These are phyloP conservation scores for Melitaea cinxia DNA, from an alignment of 1,140 invertebrate species.

Conservation along the genomic window DNA sequence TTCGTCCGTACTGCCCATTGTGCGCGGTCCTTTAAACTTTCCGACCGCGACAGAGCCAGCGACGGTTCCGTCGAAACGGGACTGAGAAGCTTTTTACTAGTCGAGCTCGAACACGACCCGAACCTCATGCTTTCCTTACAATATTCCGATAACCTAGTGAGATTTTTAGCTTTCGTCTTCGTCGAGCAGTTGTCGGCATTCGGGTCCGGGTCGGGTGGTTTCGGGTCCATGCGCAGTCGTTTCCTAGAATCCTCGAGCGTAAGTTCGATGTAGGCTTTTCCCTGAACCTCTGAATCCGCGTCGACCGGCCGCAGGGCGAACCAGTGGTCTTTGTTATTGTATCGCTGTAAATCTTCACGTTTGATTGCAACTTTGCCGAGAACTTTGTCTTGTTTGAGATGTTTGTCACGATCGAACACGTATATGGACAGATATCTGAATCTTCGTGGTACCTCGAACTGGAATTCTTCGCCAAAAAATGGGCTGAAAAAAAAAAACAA, in stretches of 20 bases:
- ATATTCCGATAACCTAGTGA: conserved; percentile 71
- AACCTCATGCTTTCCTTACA: conserved; percentile 77
- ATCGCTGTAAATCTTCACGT: conserved; percentile 91
- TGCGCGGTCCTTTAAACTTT: conserved; percentile 73
- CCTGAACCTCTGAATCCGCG: conserved; percentile 94
- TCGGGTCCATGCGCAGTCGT: conserved; percentile 68
- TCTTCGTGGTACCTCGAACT: conserved; percentile 94
- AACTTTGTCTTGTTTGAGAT: conserved; percentile 92
- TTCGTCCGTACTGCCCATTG: conserved; percentile 65
- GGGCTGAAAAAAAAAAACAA: conserved; percentile 83
- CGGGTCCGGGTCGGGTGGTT: conserved; percentile 67
- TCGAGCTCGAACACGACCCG: conserved; percentile 76
- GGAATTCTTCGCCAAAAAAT: conserved; percentile 96
- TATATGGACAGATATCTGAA: conserved; percentile 94
- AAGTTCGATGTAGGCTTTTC: conserved; percentile 89
- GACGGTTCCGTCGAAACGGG: conserved; percentile 64
- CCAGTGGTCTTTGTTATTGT: conserved; percentile 96
- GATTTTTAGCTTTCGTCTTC: conserved; percentile 69
- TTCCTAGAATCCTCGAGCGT: conserved; percentile 72
- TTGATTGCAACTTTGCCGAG: conserved; percentile 95
- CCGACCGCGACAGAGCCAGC: conserved; percentile 68
- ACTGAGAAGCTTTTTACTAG: conserved; percentile 72
- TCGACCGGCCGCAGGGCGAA: conserved; percentile 92
- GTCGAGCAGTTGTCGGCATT: conserved; percentile 58
- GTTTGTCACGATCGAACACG: conserved; percentile 91